Evolutionary conservation across 2,888 invertebrate species (phyloP), one percentile per base, ranked within the genome.

Genomic region (Scaptomyza parva): DNA sequence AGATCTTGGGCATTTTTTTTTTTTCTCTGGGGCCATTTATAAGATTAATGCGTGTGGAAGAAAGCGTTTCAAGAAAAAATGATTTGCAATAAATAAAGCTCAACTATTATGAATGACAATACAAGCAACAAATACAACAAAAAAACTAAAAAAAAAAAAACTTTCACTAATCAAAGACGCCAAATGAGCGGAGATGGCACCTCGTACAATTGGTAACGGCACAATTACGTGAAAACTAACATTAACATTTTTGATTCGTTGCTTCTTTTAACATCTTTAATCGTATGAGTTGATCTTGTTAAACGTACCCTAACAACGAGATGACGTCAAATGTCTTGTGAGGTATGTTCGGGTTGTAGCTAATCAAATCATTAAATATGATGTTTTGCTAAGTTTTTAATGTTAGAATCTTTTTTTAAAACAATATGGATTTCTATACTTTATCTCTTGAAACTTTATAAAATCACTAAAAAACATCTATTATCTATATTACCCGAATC

Each of bases 81-180:
- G 62, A 80, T 84, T 84, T 72, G 68, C 70, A 71, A 76, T 48
- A 75, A 83, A 63, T 71, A 53, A 55, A 74, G 52, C 57, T 64
- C 35, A 30, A n/a, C 28, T 57, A 54, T 70, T 69, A 61, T 69
- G 28, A 64, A 55, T 53, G 51, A 55, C 45, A 54, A 50, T 55
- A 41, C 30, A 30, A 33, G 6, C 41, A 14, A 14, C 2, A 17
- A 1, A 35, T 9, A 58, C 14, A 51, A 54, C 18, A 68, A 53
- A n/a, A 47, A 44, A 61, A 50, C 57, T 33, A 68, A 53, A n/a
- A 47, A 44, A 61, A 50, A 60, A 39, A 47, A 55, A 75, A 75
- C 82, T 82, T 82, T 82, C 82, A 87, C 82, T 82, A 64, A 74
- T 75, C 41, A 70, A 64, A 67, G 52, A 57, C 63, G n/a, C 24